These are phyloP conservation scores for Talpa occidentalis DNA, from an alignment of 2,113 vertebrate genomes.

Conservation along the genomic window DNA sequence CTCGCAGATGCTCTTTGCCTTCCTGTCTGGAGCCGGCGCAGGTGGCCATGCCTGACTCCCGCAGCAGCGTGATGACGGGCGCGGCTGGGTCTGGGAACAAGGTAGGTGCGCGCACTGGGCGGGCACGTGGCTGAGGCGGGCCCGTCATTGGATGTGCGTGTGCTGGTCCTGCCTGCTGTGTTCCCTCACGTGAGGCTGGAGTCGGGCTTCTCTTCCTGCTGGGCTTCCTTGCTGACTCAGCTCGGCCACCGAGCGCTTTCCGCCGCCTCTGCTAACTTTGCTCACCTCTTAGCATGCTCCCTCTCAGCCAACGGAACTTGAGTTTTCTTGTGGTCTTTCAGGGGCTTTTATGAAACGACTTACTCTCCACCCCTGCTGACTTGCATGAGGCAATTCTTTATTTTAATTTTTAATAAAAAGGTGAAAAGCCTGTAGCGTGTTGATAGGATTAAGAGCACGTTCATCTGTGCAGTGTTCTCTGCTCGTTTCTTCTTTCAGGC, in stretches of 20 bases:
- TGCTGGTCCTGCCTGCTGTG: no score
- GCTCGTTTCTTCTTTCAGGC: background rate
- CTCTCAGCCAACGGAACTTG: background rate
- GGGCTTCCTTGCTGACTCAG: no score
- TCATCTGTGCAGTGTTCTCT: background rate
- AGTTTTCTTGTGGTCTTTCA: background rate
- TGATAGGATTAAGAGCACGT: background rate
- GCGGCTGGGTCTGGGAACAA: no score
- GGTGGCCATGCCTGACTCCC: background rate
- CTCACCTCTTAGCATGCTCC: no score
- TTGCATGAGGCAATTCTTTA: background rate
- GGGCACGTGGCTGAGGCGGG: no score
- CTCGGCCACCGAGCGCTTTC: background rate
- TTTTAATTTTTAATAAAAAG: background rate
- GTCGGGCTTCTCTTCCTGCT: no score
- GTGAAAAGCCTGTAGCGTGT: background rate
- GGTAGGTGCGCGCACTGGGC: no score
- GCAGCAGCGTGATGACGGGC: background rate
- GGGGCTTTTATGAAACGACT: background rate
- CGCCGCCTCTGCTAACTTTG: background rate
- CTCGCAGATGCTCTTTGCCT: background rate
- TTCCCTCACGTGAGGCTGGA: no score
- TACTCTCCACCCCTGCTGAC: background rate
- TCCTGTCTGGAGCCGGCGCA: no score
- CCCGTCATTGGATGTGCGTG: no score